Base-by-base conservation (phyloP, 1,140 invertebrate species). In the Lutraria rhynchaena region DNA sequence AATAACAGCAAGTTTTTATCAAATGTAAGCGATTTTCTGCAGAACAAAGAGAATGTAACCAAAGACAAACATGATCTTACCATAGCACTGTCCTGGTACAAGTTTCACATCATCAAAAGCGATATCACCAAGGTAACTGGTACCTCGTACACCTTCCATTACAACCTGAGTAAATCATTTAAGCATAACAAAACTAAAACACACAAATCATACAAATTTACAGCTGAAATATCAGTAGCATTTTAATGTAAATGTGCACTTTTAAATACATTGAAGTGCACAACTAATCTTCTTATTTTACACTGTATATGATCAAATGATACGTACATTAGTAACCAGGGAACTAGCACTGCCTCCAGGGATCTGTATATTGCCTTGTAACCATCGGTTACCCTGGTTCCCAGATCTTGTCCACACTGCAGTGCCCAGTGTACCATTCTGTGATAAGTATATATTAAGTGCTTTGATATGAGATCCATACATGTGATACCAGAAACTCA, bases 401-500 rank as follows among this genome's bases (percentile, higher is more conserved):
- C 86, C 84, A 37, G 37, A 57, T 60, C 83, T 80, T 17, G 70
- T 85, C 90, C 89, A 91, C 1, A 86, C 81, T 0, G 83, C 74
- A 29, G 51, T 58, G 4, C 85, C 84, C 11, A 87, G 78, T 29
- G 69, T 78, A 11, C 67, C 67, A 51, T 76, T 78, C 69, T 81
- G 78, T 31, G 58, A 49, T 1, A 87, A 57, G 67, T 89, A 89
- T 3, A 91, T 78, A 73, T 87, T 89, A 13, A 92, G 81, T 22
- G 71, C 82, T 3, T 85, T 89, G 70, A 91, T 81, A 63, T 86
- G 82, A 5, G 80, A 24, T 13, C 96, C 96, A 86, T 94, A 96
- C 96, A 97, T 97, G 87, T 96, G 95, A 87, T 93, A 95, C 93
- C 94, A 96, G 89, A 97, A 96, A 15, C 70, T 88, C 27, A 92